These are phyloP conservation scores for Labrus mixtus DNA, from an alignment of 2,113 vertebrate species.

Conservation along the genomic window DNA sequence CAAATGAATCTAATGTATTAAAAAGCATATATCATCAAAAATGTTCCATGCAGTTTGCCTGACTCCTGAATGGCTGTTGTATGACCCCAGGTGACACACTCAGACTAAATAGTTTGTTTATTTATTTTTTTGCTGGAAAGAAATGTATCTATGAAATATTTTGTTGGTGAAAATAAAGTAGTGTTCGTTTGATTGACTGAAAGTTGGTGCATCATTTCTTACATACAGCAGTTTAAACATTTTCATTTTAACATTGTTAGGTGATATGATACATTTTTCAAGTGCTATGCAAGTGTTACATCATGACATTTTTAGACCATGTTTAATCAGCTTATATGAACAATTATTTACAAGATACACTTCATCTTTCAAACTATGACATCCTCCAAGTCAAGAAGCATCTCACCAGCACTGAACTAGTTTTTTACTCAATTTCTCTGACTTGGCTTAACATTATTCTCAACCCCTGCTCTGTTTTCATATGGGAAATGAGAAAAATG, in stretches of 20 bases:
- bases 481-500: conserved; percentile 19
- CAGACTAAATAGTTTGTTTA: background rate
- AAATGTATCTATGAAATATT: background rate
- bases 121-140: background rate
- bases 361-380: background rate
- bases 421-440: background rate
- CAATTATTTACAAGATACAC: background rate
- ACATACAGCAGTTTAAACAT: no score
- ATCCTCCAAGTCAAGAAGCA: background rate
- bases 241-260: no score
- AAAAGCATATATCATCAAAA: background rate
- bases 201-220: background rate
- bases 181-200: conserved; percentile 9
- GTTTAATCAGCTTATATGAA: background rate
- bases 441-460: conserved; percentile 1
- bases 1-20: background rate
- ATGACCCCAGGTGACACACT: background rate
- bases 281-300: background rate
- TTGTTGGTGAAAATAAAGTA: conserved; percentile 33
- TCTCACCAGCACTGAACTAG: background rate
- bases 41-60: background rate
- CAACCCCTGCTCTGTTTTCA: background rate
- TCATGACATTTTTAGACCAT: background rate
- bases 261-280: no score
- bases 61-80: background rate